phyloP scores from a whole-genome alignment of 1,140 invertebrate species.

The Monomorium pharaonis region DNA sequence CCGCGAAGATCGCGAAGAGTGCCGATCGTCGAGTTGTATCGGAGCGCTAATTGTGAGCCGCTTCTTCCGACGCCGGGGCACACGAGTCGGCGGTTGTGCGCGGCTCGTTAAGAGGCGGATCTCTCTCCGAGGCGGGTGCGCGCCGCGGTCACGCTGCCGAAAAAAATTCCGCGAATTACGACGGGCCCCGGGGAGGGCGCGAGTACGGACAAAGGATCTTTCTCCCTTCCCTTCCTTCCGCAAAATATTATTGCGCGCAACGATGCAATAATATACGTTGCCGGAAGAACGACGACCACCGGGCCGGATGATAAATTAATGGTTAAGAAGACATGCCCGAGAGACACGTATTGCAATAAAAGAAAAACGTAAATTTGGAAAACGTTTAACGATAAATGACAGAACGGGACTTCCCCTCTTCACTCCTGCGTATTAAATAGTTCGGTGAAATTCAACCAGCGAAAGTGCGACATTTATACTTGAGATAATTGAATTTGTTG shows the following conservation, averaged over 20 bases:
- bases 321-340: not conserved
- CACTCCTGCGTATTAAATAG: not conserved
- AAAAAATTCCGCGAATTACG: constrained; percentile 62
- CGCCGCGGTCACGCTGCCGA: constrained; percentile 34
- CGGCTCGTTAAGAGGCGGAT: constrained; percentile 69
- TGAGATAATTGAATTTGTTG: no score
- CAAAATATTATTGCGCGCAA: constrained; percentile 23
- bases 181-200: constrained; percentile 15
- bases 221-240: no score
- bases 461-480: no score
- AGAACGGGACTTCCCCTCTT: not conserved
- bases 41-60: constrained; percentile 73
- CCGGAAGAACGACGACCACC: constrained; percentile 2
- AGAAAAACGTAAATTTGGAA: not conserved
- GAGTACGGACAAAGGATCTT: constrained; percentile 41
- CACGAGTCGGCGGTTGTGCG: constrained; percentile 51
- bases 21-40: constrained; percentile 70
- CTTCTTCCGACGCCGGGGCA: constrained; percentile 45
- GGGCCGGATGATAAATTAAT: constrained; percentile 10
- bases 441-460: not conserved
- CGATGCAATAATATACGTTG: constrained; percentile 14
- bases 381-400: not conserved
- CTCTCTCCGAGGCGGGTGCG: constrained; percentile 55
- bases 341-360: not conserved
- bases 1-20: constrained; percentile 63